Base-by-base conservation (phyloP, 2,888 invertebrate species). In the Campoplex capitator region DNA sequence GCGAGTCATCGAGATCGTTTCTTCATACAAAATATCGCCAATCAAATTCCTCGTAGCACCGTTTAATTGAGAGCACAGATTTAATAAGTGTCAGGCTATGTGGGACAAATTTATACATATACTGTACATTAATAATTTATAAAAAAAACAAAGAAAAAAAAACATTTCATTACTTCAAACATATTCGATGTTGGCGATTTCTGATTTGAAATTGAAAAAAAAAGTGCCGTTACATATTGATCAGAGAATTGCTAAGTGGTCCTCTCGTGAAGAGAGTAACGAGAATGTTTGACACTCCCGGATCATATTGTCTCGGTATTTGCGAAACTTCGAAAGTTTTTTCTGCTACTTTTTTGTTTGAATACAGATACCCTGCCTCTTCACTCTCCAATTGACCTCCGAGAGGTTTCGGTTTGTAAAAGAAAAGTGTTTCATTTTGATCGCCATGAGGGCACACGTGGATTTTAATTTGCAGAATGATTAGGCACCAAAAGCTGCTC, bases 121-220 rank as follows among this genome's bases (percentile, higher is more conserved):
- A 45, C 23, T 38, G 23, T 38, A 38, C 38, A 38, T 38, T 38
- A 38, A 45, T 23, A 2, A 71, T 51, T 48, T 16, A 51, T 9
- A 18, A 32, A 71, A 71, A 48, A 71, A 71, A 16, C 51, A 18
- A 23, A 23, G 23, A 23, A 18, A 32, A 71, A 71, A 48, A 71
- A 71, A 16, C 51, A 18, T 75, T 32, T 32, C 75, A 45, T 58
- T 32, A 62, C n/a, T 75, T 62, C 75, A 62, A 45, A 45, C n/a
- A 45, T 38, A 58, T 74, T 51, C 74, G 56, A 76, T 45, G 77
- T 62, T 74, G 76, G 54, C 79, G 48, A 28, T 81, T 74, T 77
- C 67, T 77, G 77, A 84, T 84, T 81, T 77, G 48, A 70, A 77
- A 81, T 86, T 84, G 84, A 81, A 84, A 83, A 86, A 86, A 78